Evolutionary conservation across 2,797 vertebrate species (phyloP).

Genomic region (Enteromius anoplus): DNA sequence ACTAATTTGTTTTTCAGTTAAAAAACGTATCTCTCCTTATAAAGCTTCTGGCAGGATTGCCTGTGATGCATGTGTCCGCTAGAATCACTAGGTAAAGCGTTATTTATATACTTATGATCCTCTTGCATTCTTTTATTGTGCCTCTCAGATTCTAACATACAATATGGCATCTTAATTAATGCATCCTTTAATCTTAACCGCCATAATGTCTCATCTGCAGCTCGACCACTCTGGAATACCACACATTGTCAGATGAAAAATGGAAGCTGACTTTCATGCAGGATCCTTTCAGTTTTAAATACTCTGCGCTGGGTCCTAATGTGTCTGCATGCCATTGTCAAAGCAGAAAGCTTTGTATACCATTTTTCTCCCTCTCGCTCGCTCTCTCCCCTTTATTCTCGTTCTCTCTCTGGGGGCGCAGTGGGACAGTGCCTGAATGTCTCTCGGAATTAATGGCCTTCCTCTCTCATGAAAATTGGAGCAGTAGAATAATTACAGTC

Average conservation of each 20-base stretch:
- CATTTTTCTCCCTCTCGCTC: conserved; percentile 42
- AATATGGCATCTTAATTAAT: conserved; percentile 32
- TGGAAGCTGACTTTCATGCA: conserved; percentile 58
- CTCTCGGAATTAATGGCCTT: conserved; percentile 72
- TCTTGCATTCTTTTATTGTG: conserved; percentile 9
- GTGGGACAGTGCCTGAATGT: conserved; percentile 65
- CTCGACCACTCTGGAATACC: conserved; percentile 32
- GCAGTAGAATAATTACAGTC: conserved; percentile 71
- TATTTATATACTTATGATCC: conserved; percentile 26
- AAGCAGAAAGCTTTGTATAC: conserved; percentile 65
- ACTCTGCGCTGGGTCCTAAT: conserved; percentile 61
- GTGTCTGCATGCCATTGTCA: conserved; percentile 67
- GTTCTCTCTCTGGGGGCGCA: conserved; percentile 64
- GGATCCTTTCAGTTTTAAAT: conserved; percentile 59
- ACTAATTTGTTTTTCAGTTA: neutral
- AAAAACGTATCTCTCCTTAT: neutral
- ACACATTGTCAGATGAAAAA: conserved; percentile 54
- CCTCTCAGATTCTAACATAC: conserved; percentile 26
- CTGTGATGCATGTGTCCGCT: neutral
- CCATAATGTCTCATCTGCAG: conserved; percentile 49
- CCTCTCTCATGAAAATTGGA: conserved; percentile 69
- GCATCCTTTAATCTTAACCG: conserved; percentile 29
- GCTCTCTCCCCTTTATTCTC: conserved; percentile 39
- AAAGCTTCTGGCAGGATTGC: neutral
- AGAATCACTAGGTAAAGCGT: neutral